Base-by-base conservation (phyloP, 2,797 vertebrate species). In the Sphaeramia orbicularis region DNA sequence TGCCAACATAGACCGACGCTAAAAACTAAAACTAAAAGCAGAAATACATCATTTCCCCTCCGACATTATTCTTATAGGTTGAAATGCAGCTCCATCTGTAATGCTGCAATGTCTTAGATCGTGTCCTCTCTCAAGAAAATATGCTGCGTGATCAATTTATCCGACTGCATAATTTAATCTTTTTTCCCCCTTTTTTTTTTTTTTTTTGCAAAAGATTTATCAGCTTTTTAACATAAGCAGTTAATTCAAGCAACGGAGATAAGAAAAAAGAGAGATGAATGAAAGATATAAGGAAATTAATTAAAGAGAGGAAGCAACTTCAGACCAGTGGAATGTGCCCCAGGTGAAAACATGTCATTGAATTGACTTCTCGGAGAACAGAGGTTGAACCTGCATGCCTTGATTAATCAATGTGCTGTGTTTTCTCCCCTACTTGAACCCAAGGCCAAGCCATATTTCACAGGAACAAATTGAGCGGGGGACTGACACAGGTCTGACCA, bases 381-480 rank as follows among this genome's bases (percentile, higher is more conserved):
- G 83, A 85, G 79, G 88, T 78, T 81, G 80, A 78, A 86, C 83
- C 86, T 72, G 79, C 81, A 38, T 64, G 87, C 84, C 88, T 92
- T 89, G 90, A 92, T 91, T 92, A 92, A 93, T 94, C 90, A 92
- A 90, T 91, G 81, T 60, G 65, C 74, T 13, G 66, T 86, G 86
- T 90, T 93, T 91, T 93, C 90, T 89, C 84, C 81, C 85, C 80
- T 88, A 86, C 89, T 91, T 91, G 84, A 90, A 91, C 90, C 89
- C 84, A 90, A 91, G 91, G 91, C 90, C 89, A 70, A 71, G 86
- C 87, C 88, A 92, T 92, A 92, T 93, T 93, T 94, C 88, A 91
- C 78, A 16, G 80, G 60, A 89, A 85, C 78, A 91, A 92, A 94
- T 90, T 86, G 87, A 92, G 86, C 67, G 44, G 75, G 52, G 74